Percentiles rank a stretch among this genome's conserved stretches.
phyloP scores from a whole-genome alignment of 2,888 invertebrate species.

The Subacronicta megacephala region DNA sequence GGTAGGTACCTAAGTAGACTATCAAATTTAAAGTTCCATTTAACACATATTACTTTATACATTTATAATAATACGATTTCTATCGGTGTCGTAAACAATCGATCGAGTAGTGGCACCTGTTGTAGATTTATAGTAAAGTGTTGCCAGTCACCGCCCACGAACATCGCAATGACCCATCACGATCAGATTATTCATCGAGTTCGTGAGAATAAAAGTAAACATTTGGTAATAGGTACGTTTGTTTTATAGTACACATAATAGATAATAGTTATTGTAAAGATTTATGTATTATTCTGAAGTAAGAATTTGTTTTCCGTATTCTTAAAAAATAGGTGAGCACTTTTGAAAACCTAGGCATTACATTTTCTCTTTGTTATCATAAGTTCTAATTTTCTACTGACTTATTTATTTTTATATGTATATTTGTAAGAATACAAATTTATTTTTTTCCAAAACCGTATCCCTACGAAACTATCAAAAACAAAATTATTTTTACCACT shows the following conservation, averaged over 20 bases:
- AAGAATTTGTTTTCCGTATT: no score
- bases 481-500: no score
- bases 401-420: no score
- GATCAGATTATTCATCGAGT: slow-evolving; percentile 34
- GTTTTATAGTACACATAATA: background rate
- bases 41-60: slow-evolving; percentile 17
- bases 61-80: slow-evolving; percentile 23
- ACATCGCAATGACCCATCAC: slow-evolving; percentile 38
- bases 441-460: no score
- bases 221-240: slow-evolving; percentile 16
- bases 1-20: background rate
- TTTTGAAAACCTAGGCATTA: no score
- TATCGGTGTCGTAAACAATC: slow-evolving; percentile 30
- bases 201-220: slow-evolving; percentile 34
- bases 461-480: no score
- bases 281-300: no score
- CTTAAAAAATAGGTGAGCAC: no score
- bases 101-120: slow-evolving; percentile 33
- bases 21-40: slow-evolving; percentile 13
- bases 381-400: no score
- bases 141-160: slow-evolving; percentile 29
- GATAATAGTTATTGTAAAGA: no score
- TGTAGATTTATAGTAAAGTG: slow-evolving; percentile 19
- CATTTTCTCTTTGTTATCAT: no score
- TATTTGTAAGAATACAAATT: no score